Percentiles rank a stretch among this genome's conserved stretches.
These are phyloP conservation scores for Sorex maritimensis DNA, from an alignment of 2,797 vertebrate genomes.

Conservation along the genomic window DNA sequence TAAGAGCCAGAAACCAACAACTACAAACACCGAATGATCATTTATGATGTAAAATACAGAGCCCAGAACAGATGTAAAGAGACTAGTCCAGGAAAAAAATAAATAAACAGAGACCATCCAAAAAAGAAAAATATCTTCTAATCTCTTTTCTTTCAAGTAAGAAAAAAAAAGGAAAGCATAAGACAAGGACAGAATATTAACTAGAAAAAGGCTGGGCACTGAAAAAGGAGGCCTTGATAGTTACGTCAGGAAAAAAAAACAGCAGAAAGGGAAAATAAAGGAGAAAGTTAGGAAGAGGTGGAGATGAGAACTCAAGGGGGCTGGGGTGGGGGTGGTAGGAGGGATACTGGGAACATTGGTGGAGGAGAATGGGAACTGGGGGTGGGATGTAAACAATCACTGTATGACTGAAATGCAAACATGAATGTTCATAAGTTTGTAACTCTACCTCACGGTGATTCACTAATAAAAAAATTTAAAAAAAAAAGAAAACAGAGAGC, in stretches of 20 bases:
- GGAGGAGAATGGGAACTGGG: no score
- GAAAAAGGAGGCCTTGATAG: neutral
- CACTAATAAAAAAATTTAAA: no score
- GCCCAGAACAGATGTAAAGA: neutral
- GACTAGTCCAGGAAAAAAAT: neutral
- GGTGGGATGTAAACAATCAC: no score
- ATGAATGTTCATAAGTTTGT: no score
- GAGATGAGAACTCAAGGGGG: neutral
- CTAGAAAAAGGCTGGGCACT: neutral
- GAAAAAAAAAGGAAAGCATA: slow-evolving; percentile 1
- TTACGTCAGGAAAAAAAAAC: neutral
- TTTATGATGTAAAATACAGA: neutral
- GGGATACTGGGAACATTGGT: no score
- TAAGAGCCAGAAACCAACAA: neutral
- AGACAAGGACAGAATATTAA: neutral
- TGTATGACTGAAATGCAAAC: no score
- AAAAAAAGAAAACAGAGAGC: neutral
- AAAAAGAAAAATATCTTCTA: neutral
- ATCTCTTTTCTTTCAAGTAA: slow-evolving; percentile 3
- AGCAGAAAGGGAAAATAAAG: neutral
- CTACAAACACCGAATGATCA: neutral
- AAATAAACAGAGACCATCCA: neutral
- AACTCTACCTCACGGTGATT: no score
- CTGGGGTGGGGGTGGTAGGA: no score
- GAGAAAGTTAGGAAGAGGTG: neutral